Percentiles rank a stretch among this genome's conserved stretches.
phyloP scores from a whole-genome alignment of 2,797 vertebrate species.

The Phyllotis vaccarum region DNA sequence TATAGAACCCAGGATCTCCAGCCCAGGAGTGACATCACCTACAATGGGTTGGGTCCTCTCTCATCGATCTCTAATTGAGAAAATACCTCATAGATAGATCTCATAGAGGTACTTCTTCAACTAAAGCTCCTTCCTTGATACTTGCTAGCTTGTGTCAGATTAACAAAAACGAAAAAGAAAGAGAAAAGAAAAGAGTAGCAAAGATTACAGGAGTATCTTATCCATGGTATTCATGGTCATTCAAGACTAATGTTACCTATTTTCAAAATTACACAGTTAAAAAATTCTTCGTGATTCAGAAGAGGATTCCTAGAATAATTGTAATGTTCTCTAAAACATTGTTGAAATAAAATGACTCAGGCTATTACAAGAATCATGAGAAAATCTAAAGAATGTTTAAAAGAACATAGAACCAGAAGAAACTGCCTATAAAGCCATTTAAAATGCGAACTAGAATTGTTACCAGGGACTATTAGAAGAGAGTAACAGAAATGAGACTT shows the following conservation, averaged over 20 bases:
- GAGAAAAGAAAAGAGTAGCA: no score
- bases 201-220: not conserved
- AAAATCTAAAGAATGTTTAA: constrained; percentile 30
- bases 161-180: not conserved
- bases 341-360: not conserved
- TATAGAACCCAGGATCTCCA: not conserved
- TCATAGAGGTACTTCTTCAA: not conserved
- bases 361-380: constrained; percentile 41
- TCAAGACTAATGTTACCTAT: not conserved
- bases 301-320: not conserved
- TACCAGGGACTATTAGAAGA: constrained; percentile 66
- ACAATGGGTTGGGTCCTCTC: not conserved
- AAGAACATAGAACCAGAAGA: constrained; percentile 5
- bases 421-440: constrained; percentile 49
- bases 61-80: not conserved
- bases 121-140: not conserved
- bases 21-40: not conserved
- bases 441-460: constrained; percentile 79
- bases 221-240: no score
- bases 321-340: not conserved
- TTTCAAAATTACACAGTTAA: constrained; percentile 25
- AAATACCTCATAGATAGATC: not conserved
- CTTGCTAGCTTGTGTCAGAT: not conserved
- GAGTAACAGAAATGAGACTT: constrained; percentile 70
- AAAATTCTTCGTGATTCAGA: constrained; percentile 26